Base-by-base conservation (phyloP, 92 coral and sea anemone genomes). In the Zoanthus sansibaricus region DNA sequence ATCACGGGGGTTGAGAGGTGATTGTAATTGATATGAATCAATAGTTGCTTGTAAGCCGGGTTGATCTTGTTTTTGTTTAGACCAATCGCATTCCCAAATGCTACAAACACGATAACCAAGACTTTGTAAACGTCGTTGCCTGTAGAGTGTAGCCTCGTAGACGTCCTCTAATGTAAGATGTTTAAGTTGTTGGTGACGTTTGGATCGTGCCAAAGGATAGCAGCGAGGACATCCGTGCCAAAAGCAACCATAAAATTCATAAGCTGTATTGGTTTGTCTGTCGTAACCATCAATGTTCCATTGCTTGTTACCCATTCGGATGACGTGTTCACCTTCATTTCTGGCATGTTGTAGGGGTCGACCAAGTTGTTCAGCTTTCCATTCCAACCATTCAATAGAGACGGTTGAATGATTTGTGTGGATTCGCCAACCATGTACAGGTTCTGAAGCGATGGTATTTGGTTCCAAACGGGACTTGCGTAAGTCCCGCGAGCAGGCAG, bases 401-500 rank as follows among this genome's bases (percentile, higher is more conserved):
- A 71, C 76, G 2, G 14, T 44, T 6, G 78, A 45, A 45, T 74
- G 48, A 45, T 18, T 11, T 55, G 58, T 18, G 13, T n/a, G 45
- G 13, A 15, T 18, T 11, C 55, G 78, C 78, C 78, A 74, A 0
- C 78, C 78, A 0, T 8, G 5, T 33, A 74, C n/a, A 3, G 78
- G 78, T 74, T 74, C 78, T 9, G 78, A 74, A 14, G 78, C 78
- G 58, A 37, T 74, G 58, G 78, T 74, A 5, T 74, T 1, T 1
- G 18, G 52, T 71, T 33, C 14, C 6, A 71, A 3, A 2, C 51
- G 16, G 7, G 46, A 30, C 48, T 71, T 71, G n/a, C 76, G 76
- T 1, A 71, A n/a, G 37, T 71, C 76, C 0, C 76, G 48, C 0
- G 46, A 30, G 0, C 76, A 71, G 17, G 76, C 76, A 0, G 76